A percentile compares a stretch with the other conserved stretches of the same genome.
Evolutionary conservation across 2,113 vertebrate genomes (phyloP).

Genomic region (Chionomys nivalis): DNA sequence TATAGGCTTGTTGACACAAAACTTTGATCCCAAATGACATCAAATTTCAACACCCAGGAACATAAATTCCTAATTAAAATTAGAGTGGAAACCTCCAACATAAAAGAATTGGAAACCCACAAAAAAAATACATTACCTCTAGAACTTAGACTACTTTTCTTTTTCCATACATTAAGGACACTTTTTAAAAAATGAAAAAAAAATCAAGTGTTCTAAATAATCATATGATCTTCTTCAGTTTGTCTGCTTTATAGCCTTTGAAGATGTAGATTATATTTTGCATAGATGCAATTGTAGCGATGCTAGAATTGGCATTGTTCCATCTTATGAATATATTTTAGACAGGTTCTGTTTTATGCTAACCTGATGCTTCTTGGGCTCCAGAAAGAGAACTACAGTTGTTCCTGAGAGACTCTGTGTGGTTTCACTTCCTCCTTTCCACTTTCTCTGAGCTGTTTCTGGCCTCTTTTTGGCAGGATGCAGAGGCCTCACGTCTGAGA

Average conservation of each 20-base stretch:
- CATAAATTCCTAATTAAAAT: slow-evolving; percentile 35
- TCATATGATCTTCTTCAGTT: neutral
- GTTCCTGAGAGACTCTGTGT: neutral
- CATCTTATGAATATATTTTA: slow-evolving; percentile 28
- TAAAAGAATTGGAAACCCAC: neutral
- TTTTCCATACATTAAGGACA: neutral
- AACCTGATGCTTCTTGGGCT: neutral
- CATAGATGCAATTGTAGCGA: neutral
- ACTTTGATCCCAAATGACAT: neutral
- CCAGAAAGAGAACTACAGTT: neutral
- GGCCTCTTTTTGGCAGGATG: neutral
- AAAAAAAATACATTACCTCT: neutral
- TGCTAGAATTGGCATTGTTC: slow-evolving; percentile 16
- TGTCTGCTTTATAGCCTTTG: neutral
- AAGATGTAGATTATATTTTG: neutral
- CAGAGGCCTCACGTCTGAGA: neutral
- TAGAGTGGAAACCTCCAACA: neutral
- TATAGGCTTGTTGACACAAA: slow-evolving; percentile 10
- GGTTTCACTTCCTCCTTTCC: neutral
- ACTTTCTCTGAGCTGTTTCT: slow-evolving; percentile 10
- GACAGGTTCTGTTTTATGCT: neutral
- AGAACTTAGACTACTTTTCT: neutral
- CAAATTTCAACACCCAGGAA: slow-evolving; percentile 25
- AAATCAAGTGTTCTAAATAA: neutral
- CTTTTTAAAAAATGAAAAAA: neutral